Percentiles rank a stretch among this genome's conserved stretches.
These are phyloP conservation scores for Perca schrenkii DNA, from an alignment of 2,113 vertebrate species.

Conservation along the genomic window DNA sequence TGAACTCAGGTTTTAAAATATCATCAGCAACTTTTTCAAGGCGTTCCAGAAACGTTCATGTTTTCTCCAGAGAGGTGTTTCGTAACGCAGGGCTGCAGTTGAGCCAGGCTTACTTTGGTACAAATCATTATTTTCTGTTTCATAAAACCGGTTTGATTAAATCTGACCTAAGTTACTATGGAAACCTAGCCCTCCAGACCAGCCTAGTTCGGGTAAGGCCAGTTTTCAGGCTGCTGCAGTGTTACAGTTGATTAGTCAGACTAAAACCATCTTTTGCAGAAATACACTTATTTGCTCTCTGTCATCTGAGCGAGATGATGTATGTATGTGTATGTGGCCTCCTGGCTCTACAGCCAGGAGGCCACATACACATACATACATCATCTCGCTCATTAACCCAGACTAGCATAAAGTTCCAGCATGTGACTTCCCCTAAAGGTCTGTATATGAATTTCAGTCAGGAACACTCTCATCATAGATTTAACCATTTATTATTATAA, in stretches of 20 bases:
- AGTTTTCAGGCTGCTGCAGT: neutral
- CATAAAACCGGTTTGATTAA: neutral
- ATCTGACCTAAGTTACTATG: neutral
- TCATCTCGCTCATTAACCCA: too few relatives aligned
- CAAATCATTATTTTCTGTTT: neutral
- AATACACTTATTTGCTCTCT: neutral
- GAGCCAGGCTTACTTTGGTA: neutral
- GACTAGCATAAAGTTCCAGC: neutral
- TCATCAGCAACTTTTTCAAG: conserved; percentile 52
- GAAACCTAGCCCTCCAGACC: neutral
- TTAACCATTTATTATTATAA: too few relatives aligned
- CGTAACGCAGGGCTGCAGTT: neutral
- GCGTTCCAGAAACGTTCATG: conserved; percentile 26
- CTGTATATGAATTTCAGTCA: too few relatives aligned
- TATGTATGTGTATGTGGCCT: neutral
- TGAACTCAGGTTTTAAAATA: conserved; percentile 68
- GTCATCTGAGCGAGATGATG: neutral
- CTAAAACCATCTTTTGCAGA: neutral
- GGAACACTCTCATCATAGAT: too few relatives aligned
- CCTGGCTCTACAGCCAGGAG: neutral
- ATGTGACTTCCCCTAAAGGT: neutral
- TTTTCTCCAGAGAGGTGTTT: conserved; percentile 23
- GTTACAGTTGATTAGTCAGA: neutral
- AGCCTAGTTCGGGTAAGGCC: neutral
- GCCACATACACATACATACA: too few relatives aligned